A percentile compares a stretch with the other conserved stretches of the same genome.
phyloP scores from a whole-genome alignment of 2,888 invertebrate genomes.

The Drosophila rellima region DNA sequence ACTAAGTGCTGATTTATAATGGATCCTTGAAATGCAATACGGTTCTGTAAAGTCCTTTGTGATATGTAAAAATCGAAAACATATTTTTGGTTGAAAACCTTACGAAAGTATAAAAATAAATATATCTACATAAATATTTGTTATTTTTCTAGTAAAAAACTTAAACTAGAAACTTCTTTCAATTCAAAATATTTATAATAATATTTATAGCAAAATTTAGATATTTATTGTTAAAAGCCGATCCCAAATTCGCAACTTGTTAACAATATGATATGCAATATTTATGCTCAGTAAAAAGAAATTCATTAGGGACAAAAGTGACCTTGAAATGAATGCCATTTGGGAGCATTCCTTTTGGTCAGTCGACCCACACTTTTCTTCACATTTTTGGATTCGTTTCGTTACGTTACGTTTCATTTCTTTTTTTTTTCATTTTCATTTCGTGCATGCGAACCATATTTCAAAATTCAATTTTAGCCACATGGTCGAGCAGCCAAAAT shows the following conservation, averaged over 20 bases:
- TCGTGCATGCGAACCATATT: slow-evolving; percentile 66
- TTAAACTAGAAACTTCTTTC: not conserved
- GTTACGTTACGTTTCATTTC: not conserved
- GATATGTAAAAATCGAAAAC: not conserved
- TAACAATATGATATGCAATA: not conserved
- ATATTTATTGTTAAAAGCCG: too few species aligned
- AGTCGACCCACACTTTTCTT: slow-evolving; percentile 49
- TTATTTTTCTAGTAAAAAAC: too few species aligned
- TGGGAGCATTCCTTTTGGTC: slow-evolving; percentile 22
- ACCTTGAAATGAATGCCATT: slow-evolving; percentile 34
- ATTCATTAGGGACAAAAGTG: slow-evolving; percentile 14
- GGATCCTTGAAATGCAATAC: slow-evolving; percentile 16
- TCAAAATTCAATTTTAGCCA: slow-evolving; percentile 69
- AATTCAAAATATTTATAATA: too few species aligned
- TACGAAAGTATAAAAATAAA: not conserved
- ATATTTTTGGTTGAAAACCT: not conserved
- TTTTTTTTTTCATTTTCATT: slow-evolving; percentile 24
- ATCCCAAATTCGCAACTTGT: not conserved
- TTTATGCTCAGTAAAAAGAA: not conserved
- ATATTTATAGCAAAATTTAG: too few species aligned
- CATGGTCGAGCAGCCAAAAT: slow-evolving; percentile 48
- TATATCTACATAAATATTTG: not conserved
- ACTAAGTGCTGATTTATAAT: slow-evolving; percentile 15
- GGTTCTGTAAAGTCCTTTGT: slow-evolving; percentile 7
- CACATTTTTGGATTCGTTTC: not conserved